These are phyloP conservation scores for Actias luna DNA, from an alignment of 2,888 invertebrate species.

Conservation along the genomic window DNA sequence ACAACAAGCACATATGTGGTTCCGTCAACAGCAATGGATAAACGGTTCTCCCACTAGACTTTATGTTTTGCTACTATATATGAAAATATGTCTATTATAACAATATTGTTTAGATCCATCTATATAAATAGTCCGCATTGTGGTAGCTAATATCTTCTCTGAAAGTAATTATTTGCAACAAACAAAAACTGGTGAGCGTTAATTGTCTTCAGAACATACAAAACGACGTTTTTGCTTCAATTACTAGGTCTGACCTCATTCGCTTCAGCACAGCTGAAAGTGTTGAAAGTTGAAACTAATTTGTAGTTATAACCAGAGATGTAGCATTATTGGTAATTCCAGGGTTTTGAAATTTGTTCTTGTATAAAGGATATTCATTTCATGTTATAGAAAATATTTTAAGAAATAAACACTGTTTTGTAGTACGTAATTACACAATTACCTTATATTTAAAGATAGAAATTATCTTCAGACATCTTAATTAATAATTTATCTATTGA, in stretches of 20 bases:
- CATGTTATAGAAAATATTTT: not conserved
- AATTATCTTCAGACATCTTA: not conserved
- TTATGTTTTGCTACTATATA: too few relatives aligned
- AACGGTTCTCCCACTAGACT: too few relatives aligned
- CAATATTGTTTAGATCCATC: too few relatives aligned
- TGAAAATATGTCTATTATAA: too few relatives aligned
- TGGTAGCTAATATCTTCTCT: not conserved
- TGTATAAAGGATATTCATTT: not conserved
- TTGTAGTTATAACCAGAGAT: constrained; percentile 34
- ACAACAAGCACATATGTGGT: too few relatives aligned
- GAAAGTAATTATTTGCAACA: not conserved
- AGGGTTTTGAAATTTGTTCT: constrained; percentile 7
- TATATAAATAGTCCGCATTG: too few relatives aligned
- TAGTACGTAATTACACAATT: not conserved
- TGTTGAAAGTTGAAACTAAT: constrained; percentile 36
- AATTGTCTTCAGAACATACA: not conserved
- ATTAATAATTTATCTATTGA: not conserved
- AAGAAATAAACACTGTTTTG: not conserved
- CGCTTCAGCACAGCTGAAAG: constrained; percentile 28
- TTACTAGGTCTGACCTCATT: constrained; percentile 29
- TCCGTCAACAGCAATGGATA: too few relatives aligned
- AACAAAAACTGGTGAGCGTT: not conserved
- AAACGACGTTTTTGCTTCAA: constrained; percentile 22
- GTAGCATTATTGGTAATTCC: constrained; percentile 23
- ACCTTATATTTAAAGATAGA: not conserved